Base-by-base conservation (phyloP, 1,140 invertebrate genomes). In the Batillaria attramentaria region DNA sequence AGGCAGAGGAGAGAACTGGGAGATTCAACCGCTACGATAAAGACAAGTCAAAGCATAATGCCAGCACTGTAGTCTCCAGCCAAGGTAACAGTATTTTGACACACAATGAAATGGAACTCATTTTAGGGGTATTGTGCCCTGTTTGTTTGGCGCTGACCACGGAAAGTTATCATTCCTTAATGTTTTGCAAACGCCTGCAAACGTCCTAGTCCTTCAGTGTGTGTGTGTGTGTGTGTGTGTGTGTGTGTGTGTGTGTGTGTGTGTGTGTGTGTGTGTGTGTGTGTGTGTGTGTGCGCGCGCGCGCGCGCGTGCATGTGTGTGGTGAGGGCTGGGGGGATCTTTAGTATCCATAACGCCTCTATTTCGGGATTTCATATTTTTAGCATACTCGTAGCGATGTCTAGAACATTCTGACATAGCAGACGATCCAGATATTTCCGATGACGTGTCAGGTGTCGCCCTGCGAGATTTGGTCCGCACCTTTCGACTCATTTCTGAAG, bases 21-120 rank as follows among this genome's bases (percentile, higher is more conserved):
- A 18, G 33, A 3, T 74, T 31, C 50, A n/a, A 39, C 1, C 50
- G 16, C 37, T 60, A 46, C 28, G 8, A 60, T 35, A 28, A 31
- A 31, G 6, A 10, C 6, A 3, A 28, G 24, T 3, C 8, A 3
- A 74, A 70, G 41, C 54, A 33, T 0, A 42, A 80, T 6, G 73
- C 8, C 37, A 78, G 78, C 28, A 84, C 83, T 13, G 83, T 84
- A 28, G 83, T 84, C 13, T 76, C 83, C 2, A 82, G 83, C 70
- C 81, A 84, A 83, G 83, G 83, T 84, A 75, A 72, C 31, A 35
- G 18, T 5, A 3, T 16, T 72, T 13, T 72, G 16, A 3, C 13
- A 37, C 42, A 1, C 42, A 13, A 18, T 72, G 37, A 4, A 31
- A 8, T 62, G 18, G 18, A 62, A 16, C 13, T 31, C 8, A 10